Evolutionary conservation across 2,113 vertebrate genomes (phyloP), one percentile per base, ranked within the genome.

Genomic region (Tetrao urogallus): DNA sequence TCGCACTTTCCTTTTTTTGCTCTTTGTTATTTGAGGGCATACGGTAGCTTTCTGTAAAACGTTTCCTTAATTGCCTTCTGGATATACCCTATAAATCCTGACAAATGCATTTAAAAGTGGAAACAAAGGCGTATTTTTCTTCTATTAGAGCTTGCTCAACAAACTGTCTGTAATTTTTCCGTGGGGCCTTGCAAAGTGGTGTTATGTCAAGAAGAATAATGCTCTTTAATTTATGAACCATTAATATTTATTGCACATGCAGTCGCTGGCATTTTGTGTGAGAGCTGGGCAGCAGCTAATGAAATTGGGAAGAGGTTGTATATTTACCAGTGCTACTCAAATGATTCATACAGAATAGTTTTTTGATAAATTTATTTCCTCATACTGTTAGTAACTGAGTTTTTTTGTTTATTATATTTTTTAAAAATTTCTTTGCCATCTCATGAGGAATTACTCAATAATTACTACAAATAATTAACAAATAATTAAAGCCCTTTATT

Each of bases 161-260:
- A 75, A 91, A 82, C 52, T 2, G 60, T 50, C 75, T 67, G 32
- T 78, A 80, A 87, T 61, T 95, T 74, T 91, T 93, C 89, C 1
- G 0, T 91, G 57, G 79, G 72, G 76, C 69, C 65, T 93, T 91
- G 87, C 87, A 89, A 92, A 95, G 71, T 61, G 42, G 38, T 86
- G 61, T 90, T 81, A 61, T 93, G 86, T 90, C 87, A 90, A 71
- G 88, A 96, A 93, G 91, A 96, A 74, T 91, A 94, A 92, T 92
- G 82, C 82, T 77, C 5, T 86, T 91, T 91, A 92, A 92, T 95
- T 94, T 94, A 88, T 92, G 89, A 93, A 54, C 60, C 71, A 83
- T 93, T 93, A 94, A 93, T 96, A 95, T 95, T 97, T 91, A 94
- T 95, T 93, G 61, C 65, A 83, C 79, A 83, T 85, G 64, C 52